Percentiles rank a stretch among this genome's conserved stretches.
phyloP scores from a whole-genome alignment of 2,113 vertebrate genomes.

The Lophura nycthemera region DNA sequence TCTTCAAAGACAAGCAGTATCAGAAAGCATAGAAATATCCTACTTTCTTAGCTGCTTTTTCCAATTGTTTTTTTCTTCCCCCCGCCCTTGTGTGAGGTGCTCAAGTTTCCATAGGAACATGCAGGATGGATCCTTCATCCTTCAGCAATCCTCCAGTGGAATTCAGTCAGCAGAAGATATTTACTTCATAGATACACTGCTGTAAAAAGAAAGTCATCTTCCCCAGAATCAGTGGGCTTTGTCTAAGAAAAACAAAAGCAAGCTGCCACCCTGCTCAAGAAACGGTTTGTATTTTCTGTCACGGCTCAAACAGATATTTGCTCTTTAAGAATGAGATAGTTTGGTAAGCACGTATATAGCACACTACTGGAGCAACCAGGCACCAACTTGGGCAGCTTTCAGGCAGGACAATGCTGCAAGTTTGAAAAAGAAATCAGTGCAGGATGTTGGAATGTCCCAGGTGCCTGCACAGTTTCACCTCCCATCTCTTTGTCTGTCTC shows the following conservation, averaged over 20 bases:
- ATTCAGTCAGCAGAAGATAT: neutral
- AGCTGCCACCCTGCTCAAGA: accelerated
- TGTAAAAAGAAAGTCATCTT: neutral
- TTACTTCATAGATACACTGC: neutral
- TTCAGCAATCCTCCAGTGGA: neutral
- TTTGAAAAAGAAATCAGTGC: neutral
- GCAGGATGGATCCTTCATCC: conserved; percentile 3
- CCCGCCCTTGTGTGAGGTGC: neutral
- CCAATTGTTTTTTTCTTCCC: neutral
- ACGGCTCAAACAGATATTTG: neutral
- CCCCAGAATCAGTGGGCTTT: neutral
- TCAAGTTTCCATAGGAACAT: conserved; percentile 63
- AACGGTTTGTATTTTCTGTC: neutral
- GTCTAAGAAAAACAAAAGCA: neutral
- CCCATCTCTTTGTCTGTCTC: neutral
- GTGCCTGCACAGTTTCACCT: neutral
- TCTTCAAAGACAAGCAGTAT: neutral
- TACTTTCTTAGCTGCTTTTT: neutral
- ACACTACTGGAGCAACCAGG: neutral
- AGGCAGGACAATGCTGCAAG: accelerated
- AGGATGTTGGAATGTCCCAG: neutral
- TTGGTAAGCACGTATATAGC: too few species aligned
- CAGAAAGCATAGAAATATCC: neutral
- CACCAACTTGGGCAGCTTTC: neutral
- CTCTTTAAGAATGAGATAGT: neutral